These are phyloP conservation scores for Nomada lathburiana DNA, from an alignment of 2,888 invertebrate genomes.

Conservation along the genomic window DNA sequence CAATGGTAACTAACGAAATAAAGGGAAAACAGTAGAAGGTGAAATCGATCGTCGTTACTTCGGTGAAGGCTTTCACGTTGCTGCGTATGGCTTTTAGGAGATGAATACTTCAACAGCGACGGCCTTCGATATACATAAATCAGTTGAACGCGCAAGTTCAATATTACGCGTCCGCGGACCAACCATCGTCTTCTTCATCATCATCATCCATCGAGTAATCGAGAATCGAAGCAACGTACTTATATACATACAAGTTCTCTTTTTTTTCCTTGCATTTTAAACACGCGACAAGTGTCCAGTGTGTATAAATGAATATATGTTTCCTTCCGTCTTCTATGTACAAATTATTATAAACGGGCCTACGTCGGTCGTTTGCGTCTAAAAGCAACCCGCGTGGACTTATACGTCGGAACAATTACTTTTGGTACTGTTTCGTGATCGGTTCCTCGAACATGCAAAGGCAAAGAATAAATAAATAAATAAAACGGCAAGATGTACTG, in stretches of 20 bases:
- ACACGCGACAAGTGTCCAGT: conserved; percentile 4
- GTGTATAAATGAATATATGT: conserved; percentile 43
- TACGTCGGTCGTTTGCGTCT: conserved; percentile 52
- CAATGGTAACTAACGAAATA: background rate
- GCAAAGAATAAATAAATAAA: background rate
- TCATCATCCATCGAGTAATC: conserved; percentile 21
- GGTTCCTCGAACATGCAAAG: conserved; percentile 64
- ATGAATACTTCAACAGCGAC: conserved; percentile 31
- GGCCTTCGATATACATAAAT: conserved; percentile 36
- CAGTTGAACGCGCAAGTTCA: background rate
- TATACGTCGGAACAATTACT: conserved; percentile 67
- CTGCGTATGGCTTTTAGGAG: conserved; percentile 20
- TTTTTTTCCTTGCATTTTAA: conserved; percentile 5
- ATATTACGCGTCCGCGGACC: conserved; percentile 24
- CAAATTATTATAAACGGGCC: conserved; percentile 41
- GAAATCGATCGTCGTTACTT: conserved; percentile 20
- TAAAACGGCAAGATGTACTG: too few relatives aligned
- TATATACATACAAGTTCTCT: background rate
- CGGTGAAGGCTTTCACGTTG: background rate
- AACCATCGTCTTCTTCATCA: conserved; percentile 14
- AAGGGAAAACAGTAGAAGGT: background rate
- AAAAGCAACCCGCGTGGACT: conserved; percentile 55
- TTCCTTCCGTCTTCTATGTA: conserved; percentile 30
- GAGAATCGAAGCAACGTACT: conserved; percentile 21
- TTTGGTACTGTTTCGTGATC: conserved; percentile 73